Percentiles rank a stretch among this genome's conserved stretches.
Evolutionary conservation across 2,113 vertebrate genomes (phyloP).

Genomic region (Halcyon senegalensis): DNA sequence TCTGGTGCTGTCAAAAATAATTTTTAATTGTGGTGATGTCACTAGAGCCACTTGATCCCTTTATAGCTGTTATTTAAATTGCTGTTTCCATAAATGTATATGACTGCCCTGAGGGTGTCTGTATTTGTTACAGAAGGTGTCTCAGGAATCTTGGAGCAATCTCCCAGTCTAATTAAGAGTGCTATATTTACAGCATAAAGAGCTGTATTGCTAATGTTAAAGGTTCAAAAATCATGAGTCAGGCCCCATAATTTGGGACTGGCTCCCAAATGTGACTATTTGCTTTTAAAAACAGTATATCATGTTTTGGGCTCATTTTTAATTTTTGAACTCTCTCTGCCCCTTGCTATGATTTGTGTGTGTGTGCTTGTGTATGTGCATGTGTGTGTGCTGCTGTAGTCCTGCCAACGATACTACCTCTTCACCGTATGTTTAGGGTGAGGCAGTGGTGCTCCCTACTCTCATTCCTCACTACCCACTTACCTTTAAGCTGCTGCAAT

Average conservation of each 20-base stretch:
- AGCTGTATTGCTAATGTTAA: background rate
- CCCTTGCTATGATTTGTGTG: background rate
- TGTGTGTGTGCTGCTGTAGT: background rate
- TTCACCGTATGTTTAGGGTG: background rate
- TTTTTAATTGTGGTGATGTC: slow-evolving; percentile 1
- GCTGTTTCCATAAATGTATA: slow-evolving; percentile 40
- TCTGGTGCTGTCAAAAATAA: background rate
- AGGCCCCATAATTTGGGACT: background rate
- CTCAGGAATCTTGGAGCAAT: slow-evolving; percentile 39
- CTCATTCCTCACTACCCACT: background rate
- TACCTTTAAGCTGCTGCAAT: background rate
- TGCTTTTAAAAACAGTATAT: background rate
- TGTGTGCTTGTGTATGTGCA: fast-evolving
- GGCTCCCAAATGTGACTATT: background rate
- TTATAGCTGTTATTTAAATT: slow-evolving; percentile 40
- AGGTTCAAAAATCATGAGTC: background rate
- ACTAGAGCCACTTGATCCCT: background rate
- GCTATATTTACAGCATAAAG: slow-evolving; percentile 19
- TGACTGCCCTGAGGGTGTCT: slow-evolving; percentile 23
- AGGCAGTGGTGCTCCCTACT: background rate
- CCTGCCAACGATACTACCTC: background rate
- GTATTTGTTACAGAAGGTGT: slow-evolving; percentile 42
- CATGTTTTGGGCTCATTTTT: background rate
- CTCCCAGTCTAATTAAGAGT: slow-evolving; percentile 39
- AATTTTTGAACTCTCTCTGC: background rate